These are phyloP conservation scores for Muntiacus reevesi DNA, from an alignment of 2,113 vertebrate species.

Conservation along the genomic window DNA sequence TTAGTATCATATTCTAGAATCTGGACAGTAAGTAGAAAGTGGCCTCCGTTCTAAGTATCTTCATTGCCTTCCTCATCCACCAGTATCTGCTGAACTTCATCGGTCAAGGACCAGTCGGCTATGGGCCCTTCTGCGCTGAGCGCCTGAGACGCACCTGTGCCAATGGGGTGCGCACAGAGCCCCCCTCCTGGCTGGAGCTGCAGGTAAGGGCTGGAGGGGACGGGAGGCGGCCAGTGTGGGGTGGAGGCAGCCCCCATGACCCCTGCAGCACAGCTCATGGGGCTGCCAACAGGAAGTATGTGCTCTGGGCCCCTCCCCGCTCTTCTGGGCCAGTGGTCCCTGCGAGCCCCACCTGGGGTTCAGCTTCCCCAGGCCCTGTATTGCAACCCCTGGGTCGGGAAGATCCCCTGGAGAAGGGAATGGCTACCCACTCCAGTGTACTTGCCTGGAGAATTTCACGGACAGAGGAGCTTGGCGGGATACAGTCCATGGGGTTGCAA, in stretches of 20 bases:
- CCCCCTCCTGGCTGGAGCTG: constrained; percentile 94
- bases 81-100: constrained; percentile 96
- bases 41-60: not conserved
- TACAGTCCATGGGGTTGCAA: not conserved
- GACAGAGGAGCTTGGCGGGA: not conserved
- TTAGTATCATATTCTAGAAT: not conserved
- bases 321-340: not conserved
- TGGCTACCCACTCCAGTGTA: not conserved
- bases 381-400: not conserved
- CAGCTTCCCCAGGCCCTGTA: not conserved
- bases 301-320: not conserved
- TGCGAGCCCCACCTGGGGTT: no score
- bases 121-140: constrained; percentile 88
- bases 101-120: constrained; percentile 83
- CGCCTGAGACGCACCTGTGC: constrained; percentile 87
- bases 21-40: not conserved
- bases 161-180: constrained; percentile 90
- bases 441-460: not conserved
- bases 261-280: not conserved
- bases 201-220: constrained; percentile 83
- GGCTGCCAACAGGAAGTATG: not conserved
- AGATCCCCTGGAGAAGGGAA: not conserved
- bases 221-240: not conserved
- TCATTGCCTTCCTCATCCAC: not conserved
- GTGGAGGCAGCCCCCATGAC: not conserved